Percentiles rank a stretch among this genome's conserved stretches.
phyloP scores from a whole-genome alignment of 2,888 invertebrate species.

The Lysandra coridon region DNA sequence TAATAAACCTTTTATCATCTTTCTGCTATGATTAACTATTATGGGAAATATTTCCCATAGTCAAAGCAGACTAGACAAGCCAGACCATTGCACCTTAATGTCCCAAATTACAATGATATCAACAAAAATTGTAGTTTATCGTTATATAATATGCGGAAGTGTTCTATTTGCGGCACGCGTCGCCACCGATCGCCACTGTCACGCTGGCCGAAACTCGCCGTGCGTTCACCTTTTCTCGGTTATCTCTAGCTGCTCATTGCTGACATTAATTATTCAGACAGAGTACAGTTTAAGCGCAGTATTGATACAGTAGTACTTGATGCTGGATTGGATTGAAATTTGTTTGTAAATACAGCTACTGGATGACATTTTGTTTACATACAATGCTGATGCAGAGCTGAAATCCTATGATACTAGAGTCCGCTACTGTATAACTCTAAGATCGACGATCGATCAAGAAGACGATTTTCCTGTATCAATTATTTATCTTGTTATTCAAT shows the following conservation, averaged over 20 bases:
- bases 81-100: not conserved
- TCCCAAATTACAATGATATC: conserved; percentile 8
- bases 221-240: conserved; percentile 19
- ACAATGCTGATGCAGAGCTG: too few species aligned
- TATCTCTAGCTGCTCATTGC: conserved; percentile 1
- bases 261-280: not conserved
- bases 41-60: not conserved
- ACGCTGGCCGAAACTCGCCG: conserved; percentile 5
- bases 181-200: not conserved
- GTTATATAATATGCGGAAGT: conserved; percentile 28
- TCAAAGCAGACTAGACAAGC: not conserved
- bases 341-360: too few species aligned
- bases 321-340: too few species aligned
- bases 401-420: too few species aligned
- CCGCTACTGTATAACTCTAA: not conserved
- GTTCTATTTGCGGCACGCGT: conserved; percentile 28
- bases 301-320: too few species aligned
- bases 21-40: not conserved
- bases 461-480: not conserved
- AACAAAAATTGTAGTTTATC: conserved; percentile 25
- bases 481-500: not conserved
- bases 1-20: too few species aligned
- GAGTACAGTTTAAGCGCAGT: not conserved
- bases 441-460: not conserved
- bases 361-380: too few species aligned